phyloP scores from a whole-genome alignment of 1,140 invertebrate species.

The Idris sp. region DNA sequence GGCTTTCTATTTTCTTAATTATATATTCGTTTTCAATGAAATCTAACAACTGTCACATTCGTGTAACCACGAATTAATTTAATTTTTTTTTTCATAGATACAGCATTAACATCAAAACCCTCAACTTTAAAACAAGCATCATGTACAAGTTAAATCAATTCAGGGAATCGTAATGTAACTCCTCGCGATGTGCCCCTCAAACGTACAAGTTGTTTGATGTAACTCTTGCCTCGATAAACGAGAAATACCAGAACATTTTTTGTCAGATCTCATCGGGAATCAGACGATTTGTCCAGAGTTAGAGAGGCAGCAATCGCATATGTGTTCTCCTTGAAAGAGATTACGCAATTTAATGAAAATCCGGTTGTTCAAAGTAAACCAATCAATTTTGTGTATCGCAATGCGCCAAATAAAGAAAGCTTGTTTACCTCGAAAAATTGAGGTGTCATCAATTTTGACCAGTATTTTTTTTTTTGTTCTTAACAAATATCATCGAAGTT shows the following conservation, averaged over 20 bases:
- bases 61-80: no score
- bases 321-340: constrained; percentile 31
- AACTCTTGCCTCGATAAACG: constrained; percentile 40
- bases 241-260: constrained; percentile 40
- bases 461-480: constrained; percentile 36
- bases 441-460: no score
- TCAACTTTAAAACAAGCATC: constrained; percentile 53
- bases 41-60: no score
- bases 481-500: constrained; percentile 20
- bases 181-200: constrained; percentile 61
- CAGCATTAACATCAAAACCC: no score
- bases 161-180: constrained; percentile 26
- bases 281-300: no score
- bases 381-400: constrained; percentile 16
- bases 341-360: constrained; percentile 51
- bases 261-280: constrained; percentile 20
- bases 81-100: no score
- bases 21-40: no score
- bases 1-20: no score
- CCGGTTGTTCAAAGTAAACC: constrained; percentile 12
- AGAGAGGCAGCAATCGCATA: constrained; percentile 19
- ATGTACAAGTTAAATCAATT: no score
- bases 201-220: constrained; percentile 70
- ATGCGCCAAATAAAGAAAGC: no score
- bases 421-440: no score